These are phyloP conservation scores for Phyllostomus discolor DNA, from an alignment of 2,113 vertebrate genomes.

Conservation along the genomic window DNA sequence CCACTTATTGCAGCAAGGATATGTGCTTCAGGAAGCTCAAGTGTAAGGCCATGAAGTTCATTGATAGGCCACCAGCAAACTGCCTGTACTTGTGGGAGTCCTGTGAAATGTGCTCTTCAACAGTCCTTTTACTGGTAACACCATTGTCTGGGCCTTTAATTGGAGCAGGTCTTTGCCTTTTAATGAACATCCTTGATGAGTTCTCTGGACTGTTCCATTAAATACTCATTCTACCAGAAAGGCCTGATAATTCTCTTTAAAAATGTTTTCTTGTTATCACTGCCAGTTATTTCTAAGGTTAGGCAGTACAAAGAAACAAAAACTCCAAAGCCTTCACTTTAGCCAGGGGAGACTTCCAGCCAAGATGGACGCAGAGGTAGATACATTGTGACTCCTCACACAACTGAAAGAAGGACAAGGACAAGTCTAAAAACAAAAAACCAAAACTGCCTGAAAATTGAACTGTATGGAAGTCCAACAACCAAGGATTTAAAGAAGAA, in stretches of 20 bases:
- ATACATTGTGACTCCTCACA: too few species aligned
- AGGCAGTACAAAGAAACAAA: constrained; percentile 3
- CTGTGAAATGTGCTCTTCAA: rapidly evolving
- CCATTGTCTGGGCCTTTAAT: not conserved
- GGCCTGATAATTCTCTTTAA: not conserved
- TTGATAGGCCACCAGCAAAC: not conserved
- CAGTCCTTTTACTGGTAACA: not conserved
- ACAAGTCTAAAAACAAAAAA: too few species aligned
- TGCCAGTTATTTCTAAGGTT: not conserved
- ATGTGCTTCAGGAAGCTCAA: not conserved
- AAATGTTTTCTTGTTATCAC: not conserved
- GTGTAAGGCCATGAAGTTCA: not conserved
- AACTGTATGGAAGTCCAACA: too few species aligned
- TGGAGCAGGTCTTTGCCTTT: not conserved
- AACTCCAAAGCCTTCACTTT: not conserved
- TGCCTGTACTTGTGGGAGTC: not conserved
- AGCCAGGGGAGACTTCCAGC: too few species aligned
- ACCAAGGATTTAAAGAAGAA: too few species aligned
- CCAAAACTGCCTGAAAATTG: too few species aligned
- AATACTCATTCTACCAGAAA: not conserved
- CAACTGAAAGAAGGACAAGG: too few species aligned
- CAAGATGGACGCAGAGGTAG: too few species aligned
- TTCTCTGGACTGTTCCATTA: not conserved
- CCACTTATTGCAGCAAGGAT: not conserved
- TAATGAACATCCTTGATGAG: not conserved